Evolutionary conservation across 37 sponge, comb jelly and placozoan genomes (phyloP).

Genomic region (Haliclona indistincta): DNA sequence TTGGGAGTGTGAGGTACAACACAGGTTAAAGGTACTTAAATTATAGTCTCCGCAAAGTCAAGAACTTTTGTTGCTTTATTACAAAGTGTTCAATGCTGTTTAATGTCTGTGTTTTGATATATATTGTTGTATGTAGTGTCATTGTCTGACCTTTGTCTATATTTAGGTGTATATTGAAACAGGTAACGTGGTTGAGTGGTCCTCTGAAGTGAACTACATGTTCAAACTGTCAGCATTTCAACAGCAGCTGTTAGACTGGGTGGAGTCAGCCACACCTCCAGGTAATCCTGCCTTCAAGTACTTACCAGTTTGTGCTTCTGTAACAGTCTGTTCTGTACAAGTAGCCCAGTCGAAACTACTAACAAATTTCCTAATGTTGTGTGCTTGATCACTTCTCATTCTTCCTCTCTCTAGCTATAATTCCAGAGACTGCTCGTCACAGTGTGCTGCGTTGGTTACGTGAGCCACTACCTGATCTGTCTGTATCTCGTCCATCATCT

Average conservation of each 20-base stretch:
- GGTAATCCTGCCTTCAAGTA: not conserved
- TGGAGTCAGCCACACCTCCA: not conserved
- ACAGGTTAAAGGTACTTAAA: too few species aligned
- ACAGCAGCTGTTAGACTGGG: slow-evolving; percentile 71
- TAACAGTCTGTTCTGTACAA: not conserved
- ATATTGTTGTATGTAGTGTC: too few species aligned
- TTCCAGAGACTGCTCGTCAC: slow-evolving; percentile 47
- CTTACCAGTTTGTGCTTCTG: not conserved
- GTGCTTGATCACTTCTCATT: not conserved
- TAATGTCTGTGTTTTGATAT: too few species aligned
- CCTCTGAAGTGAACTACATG: slow-evolving; percentile 79
- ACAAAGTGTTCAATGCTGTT: too few species aligned
- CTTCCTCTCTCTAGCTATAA: slow-evolving; percentile 45
- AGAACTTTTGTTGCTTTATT: too few species aligned
- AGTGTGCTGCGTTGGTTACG: slow-evolving; percentile 45
- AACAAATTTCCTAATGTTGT: not conserved
- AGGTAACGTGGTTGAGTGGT: slow-evolving; percentile 79
- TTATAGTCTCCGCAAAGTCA: too few species aligned
- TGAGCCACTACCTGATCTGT: slow-evolving; percentile 56
- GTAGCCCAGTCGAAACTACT: not conserved
- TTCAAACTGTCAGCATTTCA: slow-evolving; percentile 65
- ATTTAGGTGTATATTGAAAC: slow-evolving; percentile 55
- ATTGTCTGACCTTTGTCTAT: too few species aligned
- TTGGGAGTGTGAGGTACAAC: too few species aligned
- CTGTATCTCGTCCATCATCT: slow-evolving; percentile 72